Conservation (phyloP, 2,113 vertebrate species). For the Phaethornis superciliosus region DNA sequence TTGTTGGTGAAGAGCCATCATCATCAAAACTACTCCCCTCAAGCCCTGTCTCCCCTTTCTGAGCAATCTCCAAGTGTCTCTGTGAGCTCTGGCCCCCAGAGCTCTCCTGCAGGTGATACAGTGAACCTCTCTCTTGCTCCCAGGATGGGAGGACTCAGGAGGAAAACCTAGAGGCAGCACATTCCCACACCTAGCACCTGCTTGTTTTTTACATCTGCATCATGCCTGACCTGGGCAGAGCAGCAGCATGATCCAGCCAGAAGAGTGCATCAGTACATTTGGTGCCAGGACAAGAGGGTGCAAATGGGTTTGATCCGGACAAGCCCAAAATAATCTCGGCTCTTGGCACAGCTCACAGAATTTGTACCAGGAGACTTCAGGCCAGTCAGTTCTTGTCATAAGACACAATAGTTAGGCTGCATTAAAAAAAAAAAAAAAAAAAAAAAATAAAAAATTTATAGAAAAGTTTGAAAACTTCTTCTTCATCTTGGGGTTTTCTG, state of each 20-base stretch:
- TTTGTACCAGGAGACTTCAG: background rate
- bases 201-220: background rate
- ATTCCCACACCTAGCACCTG: background rate
- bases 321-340: constrained; percentile 1
- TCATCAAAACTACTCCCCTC: background rate
- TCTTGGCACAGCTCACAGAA: constrained; percentile 21
- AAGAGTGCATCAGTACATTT: background rate
- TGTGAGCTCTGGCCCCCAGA: background rate
- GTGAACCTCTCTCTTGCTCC: background rate
- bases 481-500: background rate
- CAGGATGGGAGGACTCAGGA: background rate
- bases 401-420: background rate
- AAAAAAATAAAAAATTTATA: background rate
- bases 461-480: background rate
- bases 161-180: background rate
- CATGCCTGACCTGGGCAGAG: background rate
- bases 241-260: background rate
- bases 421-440: background rate
- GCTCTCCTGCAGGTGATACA: background rate
- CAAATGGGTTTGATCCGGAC: background rate
- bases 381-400: background rate
- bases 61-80: background rate
- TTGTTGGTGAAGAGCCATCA: background rate
- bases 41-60: background rate
- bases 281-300: background rate